These are phyloP conservation scores for Cotesia chilonis DNA, from an alignment of 1,140 invertebrate species.

Conservation along the genomic window DNA sequence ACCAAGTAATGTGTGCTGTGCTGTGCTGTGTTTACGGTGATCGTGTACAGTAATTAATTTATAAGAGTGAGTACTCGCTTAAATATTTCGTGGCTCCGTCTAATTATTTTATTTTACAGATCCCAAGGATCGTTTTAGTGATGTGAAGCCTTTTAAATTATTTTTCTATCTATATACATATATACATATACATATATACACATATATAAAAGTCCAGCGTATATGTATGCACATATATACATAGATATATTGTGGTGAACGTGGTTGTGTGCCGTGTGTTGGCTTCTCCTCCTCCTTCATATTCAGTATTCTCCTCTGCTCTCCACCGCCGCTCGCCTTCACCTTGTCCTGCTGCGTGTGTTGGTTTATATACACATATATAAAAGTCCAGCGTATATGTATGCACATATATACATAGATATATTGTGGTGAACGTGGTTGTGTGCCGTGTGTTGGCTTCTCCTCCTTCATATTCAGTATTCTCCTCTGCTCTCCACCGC, in stretches of 20 bases:
- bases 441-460: slow-evolving; percentile 12
- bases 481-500: slow-evolving; percentile 2
- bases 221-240: neutral
- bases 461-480: slow-evolving; percentile 8
- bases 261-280: slow-evolving; percentile 4
- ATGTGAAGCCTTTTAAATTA: no score
- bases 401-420: no score
- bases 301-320: neutral
- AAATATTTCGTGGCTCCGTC: no score
- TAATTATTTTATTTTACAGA: no score
- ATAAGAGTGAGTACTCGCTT: no score
- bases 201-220: no score
- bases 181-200: no score
- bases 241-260: neutral
- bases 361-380: neutral
- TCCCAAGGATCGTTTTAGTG: no score
- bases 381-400: no score
- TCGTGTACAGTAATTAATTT: neutral
- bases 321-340: slow-evolving; percentile 21
- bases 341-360: slow-evolving; percentile 16
- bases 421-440: neutral
- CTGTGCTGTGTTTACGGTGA: slow-evolving; percentile 8
- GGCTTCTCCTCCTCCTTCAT: neutral
- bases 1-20: no score
- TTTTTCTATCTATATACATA: no score